phyloP scores from a whole-genome alignment of 2,888 invertebrate genomes.

The Pedicia rivosa region DNA sequence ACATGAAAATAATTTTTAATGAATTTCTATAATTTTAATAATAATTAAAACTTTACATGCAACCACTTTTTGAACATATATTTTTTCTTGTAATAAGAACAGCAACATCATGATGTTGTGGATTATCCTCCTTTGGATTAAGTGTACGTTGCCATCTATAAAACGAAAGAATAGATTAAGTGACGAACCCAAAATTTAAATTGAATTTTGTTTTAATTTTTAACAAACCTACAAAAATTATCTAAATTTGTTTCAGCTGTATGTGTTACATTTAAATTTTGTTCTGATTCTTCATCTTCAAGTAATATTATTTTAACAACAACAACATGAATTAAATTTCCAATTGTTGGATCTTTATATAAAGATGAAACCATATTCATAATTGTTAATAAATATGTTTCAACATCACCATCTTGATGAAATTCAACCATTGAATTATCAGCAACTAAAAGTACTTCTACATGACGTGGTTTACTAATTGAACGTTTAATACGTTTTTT shows the following conservation, averaged over 20 bases:
- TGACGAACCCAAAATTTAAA: constrained; percentile 4
- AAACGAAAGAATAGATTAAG: constrained; percentile 7
- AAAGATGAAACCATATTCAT: constrained; percentile 84
- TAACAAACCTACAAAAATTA: constrained; percentile 54
- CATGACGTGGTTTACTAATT: constrained; percentile 59
- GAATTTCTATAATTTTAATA: constrained; percentile 1
- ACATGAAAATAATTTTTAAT: background rate
- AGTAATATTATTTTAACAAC: constrained; percentile 71
- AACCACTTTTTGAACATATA: constrained; percentile 43
- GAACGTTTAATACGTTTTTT: constrained; percentile 37
- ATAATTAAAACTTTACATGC: constrained; percentile 22
- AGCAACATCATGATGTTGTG: constrained; percentile 81
- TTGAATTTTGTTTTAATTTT: background rate
- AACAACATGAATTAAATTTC: constrained; percentile 80
- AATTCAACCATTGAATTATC: constrained; percentile 78
- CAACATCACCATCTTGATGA: constrained; percentile 63
- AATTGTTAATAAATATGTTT: constrained; percentile 74
- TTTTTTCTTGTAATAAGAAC: constrained; percentile 68
- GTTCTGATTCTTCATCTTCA: constrained; percentile 39
- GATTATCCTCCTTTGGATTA: constrained; percentile 59
- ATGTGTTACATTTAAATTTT: constrained; percentile 53
- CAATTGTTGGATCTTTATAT: constrained; percentile 78
- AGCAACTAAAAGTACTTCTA: constrained; percentile 76
- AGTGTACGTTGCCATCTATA: constrained; percentile 54
- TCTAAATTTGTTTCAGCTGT: constrained; percentile 71